phyloP scores from a whole-genome alignment of 2,888 invertebrate genomes.

The Falcaria lacertinaria region DNA sequence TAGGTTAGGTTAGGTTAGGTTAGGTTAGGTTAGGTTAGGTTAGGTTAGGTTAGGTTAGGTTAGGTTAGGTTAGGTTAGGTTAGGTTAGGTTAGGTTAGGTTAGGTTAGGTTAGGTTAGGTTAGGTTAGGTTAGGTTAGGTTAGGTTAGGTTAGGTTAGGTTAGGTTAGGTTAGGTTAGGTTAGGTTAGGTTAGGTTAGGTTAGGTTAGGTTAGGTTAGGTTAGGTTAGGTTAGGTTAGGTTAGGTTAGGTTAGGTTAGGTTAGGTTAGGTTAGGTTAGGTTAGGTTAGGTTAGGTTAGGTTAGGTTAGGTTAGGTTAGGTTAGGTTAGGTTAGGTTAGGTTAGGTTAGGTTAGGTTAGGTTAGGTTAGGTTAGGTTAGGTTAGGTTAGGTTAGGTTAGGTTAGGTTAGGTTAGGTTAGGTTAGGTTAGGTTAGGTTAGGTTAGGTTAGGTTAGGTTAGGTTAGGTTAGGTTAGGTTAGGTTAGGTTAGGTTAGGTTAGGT shows the following conservation, averaged over 20 bases:
- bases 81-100: conserved; percentile 6
- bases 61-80: conserved; percentile 6
- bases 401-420: conserved; percentile 10
- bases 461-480: conserved; percentile 10
- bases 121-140: conserved; percentile 5
- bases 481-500: conserved; percentile 9
- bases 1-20: conserved; percentile 5
- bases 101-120: conserved; percentile 4
- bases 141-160: conserved; percentile 5
- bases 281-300: conserved; percentile 9
- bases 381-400: conserved; percentile 13
- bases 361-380: conserved; percentile 14
- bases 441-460: conserved; percentile 12
- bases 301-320: conserved; percentile 6
- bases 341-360: conserved; percentile 13
- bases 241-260: conserved; percentile 9
- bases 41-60: conserved; percentile 9
- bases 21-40: conserved; percentile 9
- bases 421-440: conserved; percentile 11
- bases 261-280: conserved; percentile 9
- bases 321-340: conserved; percentile 11
- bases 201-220: conserved; percentile 7
- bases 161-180: conserved; percentile 7
- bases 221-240: conserved; percentile 9
- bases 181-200: conserved; percentile 13